phyloP scores from a whole-genome alignment of 2,113 vertebrate species.

The Apistogramma diplotaenia region DNA sequence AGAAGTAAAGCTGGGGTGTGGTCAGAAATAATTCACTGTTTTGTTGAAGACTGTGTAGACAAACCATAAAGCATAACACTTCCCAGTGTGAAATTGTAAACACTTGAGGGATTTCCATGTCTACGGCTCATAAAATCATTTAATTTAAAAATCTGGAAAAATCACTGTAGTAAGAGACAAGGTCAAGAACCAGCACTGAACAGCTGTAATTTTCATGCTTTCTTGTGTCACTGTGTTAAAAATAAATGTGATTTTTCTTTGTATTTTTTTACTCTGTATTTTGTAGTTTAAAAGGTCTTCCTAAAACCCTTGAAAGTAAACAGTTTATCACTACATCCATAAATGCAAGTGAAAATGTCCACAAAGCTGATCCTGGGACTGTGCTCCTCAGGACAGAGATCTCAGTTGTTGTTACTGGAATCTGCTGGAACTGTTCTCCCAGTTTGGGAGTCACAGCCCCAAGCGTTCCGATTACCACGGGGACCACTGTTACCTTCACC shows the following conservation, averaged over 20 bases:
- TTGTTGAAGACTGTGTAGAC: background rate
- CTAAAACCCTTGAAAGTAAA: too few species aligned
- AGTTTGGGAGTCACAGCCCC: too few species aligned
- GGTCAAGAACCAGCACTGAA: background rate
- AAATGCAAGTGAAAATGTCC: too few species aligned
- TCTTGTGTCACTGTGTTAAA: background rate
- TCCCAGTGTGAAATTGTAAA: background rate
- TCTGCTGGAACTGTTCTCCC: too few species aligned
- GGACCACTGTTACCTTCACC: too few species aligned
- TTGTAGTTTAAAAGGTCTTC: too few species aligned
- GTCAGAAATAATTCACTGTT: background rate
- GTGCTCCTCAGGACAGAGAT: too few species aligned
- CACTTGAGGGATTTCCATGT: background rate
- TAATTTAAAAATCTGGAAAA: background rate
- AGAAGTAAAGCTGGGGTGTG: background rate
- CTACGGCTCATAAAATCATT: background rate
- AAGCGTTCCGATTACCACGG: too few species aligned
- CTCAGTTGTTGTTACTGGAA: too few species aligned
- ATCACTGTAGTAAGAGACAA: background rate
- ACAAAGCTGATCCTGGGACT: too few species aligned
- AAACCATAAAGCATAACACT: background rate
- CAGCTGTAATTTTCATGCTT: background rate
- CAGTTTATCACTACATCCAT: too few species aligned
- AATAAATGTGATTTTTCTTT: background rate
- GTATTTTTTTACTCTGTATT: too few species aligned